These are phyloP conservation scores for Cryptoblepharus egeriae DNA, from an alignment of 2,797 vertebrate species.

Conservation along the genomic window DNA sequence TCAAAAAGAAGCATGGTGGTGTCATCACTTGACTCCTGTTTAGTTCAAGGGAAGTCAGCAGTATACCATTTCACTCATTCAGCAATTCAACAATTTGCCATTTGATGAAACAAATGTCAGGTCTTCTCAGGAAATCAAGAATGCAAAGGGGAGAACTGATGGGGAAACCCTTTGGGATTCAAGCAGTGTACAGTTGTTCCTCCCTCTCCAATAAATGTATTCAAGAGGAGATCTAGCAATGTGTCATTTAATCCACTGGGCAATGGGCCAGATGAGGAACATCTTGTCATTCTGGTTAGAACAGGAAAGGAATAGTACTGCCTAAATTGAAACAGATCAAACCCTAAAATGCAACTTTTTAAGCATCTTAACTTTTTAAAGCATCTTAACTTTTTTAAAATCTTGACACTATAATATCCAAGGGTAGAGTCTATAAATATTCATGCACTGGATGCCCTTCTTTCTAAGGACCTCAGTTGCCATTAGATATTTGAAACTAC, in stretches of 20 bases:
- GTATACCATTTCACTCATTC: neutral
- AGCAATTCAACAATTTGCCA: too few relatives aligned
- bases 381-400: too few relatives aligned
- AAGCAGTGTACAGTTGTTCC: neutral
- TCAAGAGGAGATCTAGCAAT: neutral
- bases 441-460: slow-evolving; percentile 3
- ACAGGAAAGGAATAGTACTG: neutral
- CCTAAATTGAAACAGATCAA: neutral
- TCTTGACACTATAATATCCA: neutral
- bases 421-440: neutral
- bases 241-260: neutral
- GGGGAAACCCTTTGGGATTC: neutral
- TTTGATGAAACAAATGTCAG: neutral
- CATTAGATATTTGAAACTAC: neutral
- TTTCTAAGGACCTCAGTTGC: slow-evolving; percentile 4
- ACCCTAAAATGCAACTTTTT: neutral
- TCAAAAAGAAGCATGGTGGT: neutral
- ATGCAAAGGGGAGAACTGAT: neutral
- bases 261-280: neutral
- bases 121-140: neutral
- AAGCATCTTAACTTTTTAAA: too few relatives aligned
- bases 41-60: neutral
- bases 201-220: neutral
- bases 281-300: neutral
- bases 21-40: neutral